These are phyloP conservation scores for Knipowitschia caucasica DNA, from an alignment of 2,797 vertebrate species.

Conservation along the genomic window DNA sequence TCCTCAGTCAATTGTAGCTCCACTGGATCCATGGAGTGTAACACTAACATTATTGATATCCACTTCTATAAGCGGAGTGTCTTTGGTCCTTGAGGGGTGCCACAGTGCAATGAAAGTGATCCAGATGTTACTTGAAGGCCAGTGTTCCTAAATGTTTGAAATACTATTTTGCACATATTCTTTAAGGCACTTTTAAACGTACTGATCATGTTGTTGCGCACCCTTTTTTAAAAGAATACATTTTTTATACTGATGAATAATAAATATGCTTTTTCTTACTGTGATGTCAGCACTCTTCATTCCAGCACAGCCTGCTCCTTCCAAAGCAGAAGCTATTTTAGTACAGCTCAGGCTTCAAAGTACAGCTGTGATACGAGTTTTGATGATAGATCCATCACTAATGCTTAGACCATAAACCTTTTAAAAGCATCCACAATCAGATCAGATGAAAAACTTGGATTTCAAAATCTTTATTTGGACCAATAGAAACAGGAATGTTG, in stretches of 20 bases:
- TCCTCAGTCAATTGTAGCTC: slow-evolving; percentile 58
- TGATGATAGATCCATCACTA: slow-evolving; percentile 47
- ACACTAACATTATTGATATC: slow-evolving; percentile 34
- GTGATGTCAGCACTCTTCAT: slow-evolving; percentile 39
- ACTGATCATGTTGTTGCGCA: slow-evolving; percentile 68
- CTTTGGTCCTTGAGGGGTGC: slow-evolving; percentile 47
- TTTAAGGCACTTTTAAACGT: slow-evolving; percentile 62
- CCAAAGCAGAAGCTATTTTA: slow-evolving; percentile 18
- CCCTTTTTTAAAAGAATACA: slow-evolving; percentile 66
- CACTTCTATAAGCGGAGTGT: slow-evolving; percentile 30
- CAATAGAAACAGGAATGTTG: slow-evolving; percentile 42
- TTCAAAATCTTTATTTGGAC: slow-evolving; percentile 64
- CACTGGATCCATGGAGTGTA: slow-evolving; percentile 35
- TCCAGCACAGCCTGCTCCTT: slow-evolving; percentile 10
- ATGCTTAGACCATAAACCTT: slow-evolving; percentile 34
- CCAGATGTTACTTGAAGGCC: slow-evolving; percentile 68
- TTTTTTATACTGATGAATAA: slow-evolving; percentile 75
- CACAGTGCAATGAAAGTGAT: slow-evolving; percentile 33
- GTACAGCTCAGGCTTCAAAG: slow-evolving; percentile 14
- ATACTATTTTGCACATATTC: slow-evolving; percentile 71
- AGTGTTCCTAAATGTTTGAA: slow-evolving; percentile 42
- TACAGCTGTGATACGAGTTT: slow-evolving; percentile 14
- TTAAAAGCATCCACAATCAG: slow-evolving; percentile 18
- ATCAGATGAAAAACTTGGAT: slow-evolving; percentile 22
- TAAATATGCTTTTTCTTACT: slow-evolving; percentile 62